Conservation (phyloP, 2,113 vertebrate genomes). For the Vireo altiloquus region DNA sequence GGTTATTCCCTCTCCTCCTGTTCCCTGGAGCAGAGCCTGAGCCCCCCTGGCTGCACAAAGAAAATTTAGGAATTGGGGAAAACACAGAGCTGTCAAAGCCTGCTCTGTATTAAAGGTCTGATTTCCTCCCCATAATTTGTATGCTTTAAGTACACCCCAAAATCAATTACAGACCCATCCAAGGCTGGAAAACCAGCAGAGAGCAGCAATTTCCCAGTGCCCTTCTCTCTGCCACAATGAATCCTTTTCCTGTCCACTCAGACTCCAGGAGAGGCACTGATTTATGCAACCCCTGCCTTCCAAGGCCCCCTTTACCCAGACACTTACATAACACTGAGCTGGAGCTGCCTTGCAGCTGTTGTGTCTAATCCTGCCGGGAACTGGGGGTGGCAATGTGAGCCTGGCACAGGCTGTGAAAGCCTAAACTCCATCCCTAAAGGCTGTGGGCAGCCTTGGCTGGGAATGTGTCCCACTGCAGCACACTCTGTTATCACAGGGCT, state of each 20-base stretch:
- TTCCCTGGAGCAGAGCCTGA: background rate
- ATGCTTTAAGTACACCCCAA: background rate
- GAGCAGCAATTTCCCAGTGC: background rate
- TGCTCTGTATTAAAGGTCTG: background rate
- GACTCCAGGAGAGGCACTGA: background rate
- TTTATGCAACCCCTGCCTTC: background rate
- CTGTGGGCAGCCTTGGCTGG: background rate
- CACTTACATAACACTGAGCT: slow-evolving; percentile 8
- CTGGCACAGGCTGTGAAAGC: slow-evolving; percentile 19
- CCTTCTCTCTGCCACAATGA: background rate
- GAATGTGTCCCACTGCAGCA: background rate
- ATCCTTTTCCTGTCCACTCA: background rate
- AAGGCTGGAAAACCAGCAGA: background rate
- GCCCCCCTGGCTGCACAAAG: background rate
- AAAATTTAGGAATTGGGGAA: background rate
- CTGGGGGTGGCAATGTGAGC: slow-evolving; percentile 36
- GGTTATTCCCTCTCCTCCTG: background rate
- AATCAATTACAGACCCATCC: background rate
- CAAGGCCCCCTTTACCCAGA: background rate
- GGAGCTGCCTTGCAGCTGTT: slow-evolving; percentile 22
- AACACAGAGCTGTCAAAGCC: background rate
- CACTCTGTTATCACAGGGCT: slow-evolving; percentile 4
- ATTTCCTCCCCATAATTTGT: background rate
- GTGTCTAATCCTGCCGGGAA: slow-evolving; percentile 27
- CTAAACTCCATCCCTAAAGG: background rate